Percentiles rank a stretch among this genome's conserved stretches.
Conservation (phyloP, 2,113 vertebrate species). For the Pogonocichla stellata region DNA sequence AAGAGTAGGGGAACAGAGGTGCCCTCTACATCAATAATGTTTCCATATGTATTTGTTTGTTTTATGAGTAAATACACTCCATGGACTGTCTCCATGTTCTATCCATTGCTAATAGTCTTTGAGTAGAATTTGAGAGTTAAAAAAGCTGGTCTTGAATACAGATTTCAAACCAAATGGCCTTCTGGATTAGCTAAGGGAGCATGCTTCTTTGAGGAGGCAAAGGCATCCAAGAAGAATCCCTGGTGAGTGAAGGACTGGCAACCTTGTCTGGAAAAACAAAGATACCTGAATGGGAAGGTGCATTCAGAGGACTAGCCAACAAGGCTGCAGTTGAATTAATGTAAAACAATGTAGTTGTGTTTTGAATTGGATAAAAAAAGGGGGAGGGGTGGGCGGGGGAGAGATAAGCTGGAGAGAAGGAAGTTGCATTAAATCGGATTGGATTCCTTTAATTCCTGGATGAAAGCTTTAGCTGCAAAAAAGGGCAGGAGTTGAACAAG, state of each 20-base stretch:
- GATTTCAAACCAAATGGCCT: not conserved
- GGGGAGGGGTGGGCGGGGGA: not conserved
- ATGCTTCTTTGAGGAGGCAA: not conserved
- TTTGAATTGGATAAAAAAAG: slow-evolving; percentile 4
- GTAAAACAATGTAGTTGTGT: not conserved
- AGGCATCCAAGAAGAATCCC: not conserved
- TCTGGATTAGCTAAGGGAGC: not conserved
- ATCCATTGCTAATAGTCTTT: not conserved
- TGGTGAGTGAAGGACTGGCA: not conserved
- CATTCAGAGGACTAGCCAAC: not conserved
- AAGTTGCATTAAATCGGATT: slow-evolving; percentile 12
- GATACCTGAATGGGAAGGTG: not conserved
- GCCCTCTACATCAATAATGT: not conserved
- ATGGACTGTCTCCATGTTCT: not conserved
- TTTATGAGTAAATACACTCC: not conserved
- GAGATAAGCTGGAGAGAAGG: not conserved
- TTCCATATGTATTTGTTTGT: not conserved
- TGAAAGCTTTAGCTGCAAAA: slow-evolving; percentile 37
- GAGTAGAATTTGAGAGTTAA: not conserved
- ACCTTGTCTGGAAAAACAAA: not conserved
- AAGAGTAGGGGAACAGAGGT: not conserved
- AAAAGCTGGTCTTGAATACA: not conserved
- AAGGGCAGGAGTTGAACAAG: slow-evolving; percentile 26
- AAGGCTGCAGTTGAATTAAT: not conserved
- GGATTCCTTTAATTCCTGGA: slow-evolving; percentile 40